These are phyloP conservation scores for Archips crataeganus DNA, from an alignment of 2,888 invertebrate species.

Conservation along the genomic window DNA sequence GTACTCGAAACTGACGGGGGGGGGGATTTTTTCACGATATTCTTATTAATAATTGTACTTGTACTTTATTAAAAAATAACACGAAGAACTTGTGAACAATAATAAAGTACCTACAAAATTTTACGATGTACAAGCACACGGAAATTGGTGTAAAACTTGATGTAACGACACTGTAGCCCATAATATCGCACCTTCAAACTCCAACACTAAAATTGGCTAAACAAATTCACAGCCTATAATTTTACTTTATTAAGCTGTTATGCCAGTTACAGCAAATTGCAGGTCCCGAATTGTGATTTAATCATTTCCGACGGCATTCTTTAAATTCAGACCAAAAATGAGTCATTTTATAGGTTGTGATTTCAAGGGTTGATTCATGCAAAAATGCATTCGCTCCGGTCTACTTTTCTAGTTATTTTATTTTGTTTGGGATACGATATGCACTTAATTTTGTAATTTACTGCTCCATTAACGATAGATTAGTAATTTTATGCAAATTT, in stretches of 20 bases:
- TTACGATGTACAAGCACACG: conserved; percentile 11
- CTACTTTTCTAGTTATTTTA: conserved; percentile 35
- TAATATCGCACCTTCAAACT: conserved; percentile 6
- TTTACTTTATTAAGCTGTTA: conserved; percentile 39
- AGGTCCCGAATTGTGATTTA: conserved; percentile 26
- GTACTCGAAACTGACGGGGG: too few relatives aligned
- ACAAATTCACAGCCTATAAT: conserved; percentile 30
- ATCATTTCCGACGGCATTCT: conserved; percentile 39
- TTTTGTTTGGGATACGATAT: conserved; percentile 29
- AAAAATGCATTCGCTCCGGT: conserved; percentile 59
- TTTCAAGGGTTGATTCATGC: conserved; percentile 56
- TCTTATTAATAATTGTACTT: too few relatives aligned
- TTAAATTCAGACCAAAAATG: conserved; percentile 45
- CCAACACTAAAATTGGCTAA: conserved; percentile 19
- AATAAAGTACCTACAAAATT: conserved; percentile 4
- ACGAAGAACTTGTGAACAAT: neutral
- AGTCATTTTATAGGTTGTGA: conserved; percentile 52
- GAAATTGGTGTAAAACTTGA: conserved; percentile 20
- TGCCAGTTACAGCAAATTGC: conserved; percentile 34
- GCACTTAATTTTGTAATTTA: conserved; percentile 41
- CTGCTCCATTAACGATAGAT: conserved; percentile 38
- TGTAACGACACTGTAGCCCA: neutral
- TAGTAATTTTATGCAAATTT: conserved; percentile 25
- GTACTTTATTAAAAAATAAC: too few relatives aligned
- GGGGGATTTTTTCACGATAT: too few relatives aligned